phyloP scores from a whole-genome alignment of 1,140 invertebrate species.

The Frieseomelitta varia region DNA sequence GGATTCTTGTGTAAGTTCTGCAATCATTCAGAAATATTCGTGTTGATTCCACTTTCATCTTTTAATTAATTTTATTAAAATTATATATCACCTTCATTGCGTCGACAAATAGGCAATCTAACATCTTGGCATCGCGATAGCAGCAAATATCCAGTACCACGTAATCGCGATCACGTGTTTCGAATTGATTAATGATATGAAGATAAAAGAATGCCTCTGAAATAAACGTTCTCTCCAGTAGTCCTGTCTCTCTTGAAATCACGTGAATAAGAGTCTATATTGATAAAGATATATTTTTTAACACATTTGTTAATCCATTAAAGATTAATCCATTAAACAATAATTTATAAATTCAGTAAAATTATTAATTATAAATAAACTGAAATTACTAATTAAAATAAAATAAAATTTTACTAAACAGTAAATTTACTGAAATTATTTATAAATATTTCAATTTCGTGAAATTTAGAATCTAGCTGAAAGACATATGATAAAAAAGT shows the following conservation, averaged over 20 bases:
- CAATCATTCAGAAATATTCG: slow-evolving; percentile 45
- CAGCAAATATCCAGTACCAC: slow-evolving; percentile 91
- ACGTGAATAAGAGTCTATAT: slow-evolving; percentile 89
- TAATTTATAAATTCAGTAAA: too few species aligned
- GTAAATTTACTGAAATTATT: too few species aligned
- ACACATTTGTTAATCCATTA: not conserved
- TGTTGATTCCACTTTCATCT: not conserved
- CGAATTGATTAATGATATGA: slow-evolving; percentile 95
- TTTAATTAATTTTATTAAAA: not conserved
- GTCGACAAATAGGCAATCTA: slow-evolving; percentile 93
- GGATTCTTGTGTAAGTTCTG: slow-evolving; percentile 90
- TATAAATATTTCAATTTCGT: too few species aligned
- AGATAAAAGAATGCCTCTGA: slow-evolving; percentile 92
- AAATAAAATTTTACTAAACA: too few species aligned
- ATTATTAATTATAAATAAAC: too few species aligned
- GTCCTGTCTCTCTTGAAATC: slow-evolving; percentile 85
- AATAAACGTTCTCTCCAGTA: slow-evolving; percentile 84
- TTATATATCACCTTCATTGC: slow-evolving; percentile 85
- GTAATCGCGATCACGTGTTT: slow-evolving; percentile 85
- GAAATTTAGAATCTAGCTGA: too few species aligned
- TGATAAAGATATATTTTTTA: slow-evolving; percentile 63
- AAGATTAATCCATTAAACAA: not conserved
- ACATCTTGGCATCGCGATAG: slow-evolving; percentile 90
- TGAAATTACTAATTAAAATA: too few species aligned
- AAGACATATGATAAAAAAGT: too few species aligned